Conservation (phyloP, 2,113 vertebrate species). For the Macquaria australasica region DNA sequence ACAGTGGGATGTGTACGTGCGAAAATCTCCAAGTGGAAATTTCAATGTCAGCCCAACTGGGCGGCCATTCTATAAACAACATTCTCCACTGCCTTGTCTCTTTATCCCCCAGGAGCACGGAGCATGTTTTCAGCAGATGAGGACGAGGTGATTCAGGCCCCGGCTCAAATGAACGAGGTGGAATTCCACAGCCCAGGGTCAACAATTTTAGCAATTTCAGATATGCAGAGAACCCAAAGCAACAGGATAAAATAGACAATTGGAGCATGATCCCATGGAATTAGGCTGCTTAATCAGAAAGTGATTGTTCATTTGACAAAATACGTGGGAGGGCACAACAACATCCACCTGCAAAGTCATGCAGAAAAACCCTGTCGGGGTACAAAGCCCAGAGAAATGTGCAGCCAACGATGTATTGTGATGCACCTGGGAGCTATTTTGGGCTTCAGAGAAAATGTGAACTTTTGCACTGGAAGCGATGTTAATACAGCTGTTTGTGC, state of each 20-base stretch:
- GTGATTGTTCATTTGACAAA: conserved; percentile 79
- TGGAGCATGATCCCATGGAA: conserved; percentile 74
- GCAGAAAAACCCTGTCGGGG: conserved; percentile 71
- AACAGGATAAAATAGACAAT: conserved; percentile 82
- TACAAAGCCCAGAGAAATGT: conserved; percentile 73
- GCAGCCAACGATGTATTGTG: conserved; percentile 55
- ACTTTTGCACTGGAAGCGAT: conserved; percentile 14
- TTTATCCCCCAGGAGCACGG: conserved; percentile 63
- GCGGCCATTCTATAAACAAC: conserved; percentile 71
- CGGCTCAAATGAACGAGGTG: conserved; percentile 59
- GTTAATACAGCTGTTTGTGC: conserved; percentile 10
- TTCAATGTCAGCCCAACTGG: conserved; percentile 64
- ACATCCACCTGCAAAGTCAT: conserved; percentile 78
- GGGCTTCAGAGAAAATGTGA: conserved; percentile 48
- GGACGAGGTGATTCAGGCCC: conserved; percentile 65
- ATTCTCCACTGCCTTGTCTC: conserved; percentile 67
- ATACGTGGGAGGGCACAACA: conserved; percentile 67
- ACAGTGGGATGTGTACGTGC: neutral
- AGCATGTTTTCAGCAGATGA: conserved; percentile 70
- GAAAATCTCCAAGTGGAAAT: conserved; percentile 64
- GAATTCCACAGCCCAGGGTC: conserved; percentile 77
- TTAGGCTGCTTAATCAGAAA: conserved; percentile 79
- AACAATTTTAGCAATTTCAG: conserved; percentile 84
- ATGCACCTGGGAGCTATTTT: conserved; percentile 73
- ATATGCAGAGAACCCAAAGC: conserved; percentile 78